These are phyloP conservation scores for Pegoplata infirma DNA, from an alignment of 2,888 invertebrate species.

Conservation along the genomic window DNA sequence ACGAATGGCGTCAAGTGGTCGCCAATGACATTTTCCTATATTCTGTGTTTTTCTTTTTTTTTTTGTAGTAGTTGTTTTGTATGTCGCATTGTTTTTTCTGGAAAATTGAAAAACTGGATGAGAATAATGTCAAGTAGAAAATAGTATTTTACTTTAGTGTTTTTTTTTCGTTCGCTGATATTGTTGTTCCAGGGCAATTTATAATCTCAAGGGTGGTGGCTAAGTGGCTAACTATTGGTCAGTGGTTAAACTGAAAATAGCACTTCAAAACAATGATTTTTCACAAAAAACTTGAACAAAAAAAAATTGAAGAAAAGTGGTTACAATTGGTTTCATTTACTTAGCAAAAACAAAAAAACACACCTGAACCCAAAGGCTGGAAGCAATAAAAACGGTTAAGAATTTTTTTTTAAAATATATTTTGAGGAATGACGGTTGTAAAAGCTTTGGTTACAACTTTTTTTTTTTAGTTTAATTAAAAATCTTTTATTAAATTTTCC, in stretches of 20 bases:
- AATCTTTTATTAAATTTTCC: no score
- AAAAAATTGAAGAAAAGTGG: conserved; percentile 1
- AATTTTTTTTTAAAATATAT: no score
- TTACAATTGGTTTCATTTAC: neutral
- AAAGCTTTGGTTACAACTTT: no score
- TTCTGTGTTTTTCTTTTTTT: conserved; percentile 44
- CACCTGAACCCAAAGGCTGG: neutral
- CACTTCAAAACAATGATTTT: conserved; percentile 7
- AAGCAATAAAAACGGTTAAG: no score
- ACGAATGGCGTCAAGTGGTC: conserved; percentile 61
- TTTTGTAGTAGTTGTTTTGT: no score
- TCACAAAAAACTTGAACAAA: no score
- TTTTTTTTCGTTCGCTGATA: neutral
- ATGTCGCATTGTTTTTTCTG: conserved; percentile 34
- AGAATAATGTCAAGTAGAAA: conserved; percentile 31
- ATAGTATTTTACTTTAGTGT: conserved; percentile 1
- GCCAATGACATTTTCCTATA: conserved; percentile 61
- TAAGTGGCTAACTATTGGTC: conserved; percentile 57
- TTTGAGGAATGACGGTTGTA: no score
- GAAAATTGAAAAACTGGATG: conserved; percentile 54
- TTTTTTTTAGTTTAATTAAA: no score
- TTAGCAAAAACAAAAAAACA: no score
- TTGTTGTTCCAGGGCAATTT: conserved; percentile 49
- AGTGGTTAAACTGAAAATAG: conserved; percentile 36
- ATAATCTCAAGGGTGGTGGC: conserved; percentile 53